Evolutionary conservation across 2,113 vertebrate genomes (phyloP).

Genomic region (Carassius gibelio): DNA sequence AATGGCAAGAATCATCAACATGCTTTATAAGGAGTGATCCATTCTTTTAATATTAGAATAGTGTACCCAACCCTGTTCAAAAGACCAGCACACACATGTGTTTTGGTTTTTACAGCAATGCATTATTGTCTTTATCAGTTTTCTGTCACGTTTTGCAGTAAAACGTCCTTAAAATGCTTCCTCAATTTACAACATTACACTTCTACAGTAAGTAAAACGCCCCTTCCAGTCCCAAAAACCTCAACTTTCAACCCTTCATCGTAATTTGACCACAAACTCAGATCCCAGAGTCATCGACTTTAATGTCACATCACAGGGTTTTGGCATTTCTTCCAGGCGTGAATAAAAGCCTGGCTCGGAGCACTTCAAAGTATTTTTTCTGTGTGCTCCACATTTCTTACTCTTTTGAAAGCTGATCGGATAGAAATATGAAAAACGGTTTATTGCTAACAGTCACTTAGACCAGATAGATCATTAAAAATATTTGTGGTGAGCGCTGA

Average conservation of each 20-base stretch:
- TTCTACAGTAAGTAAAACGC: background rate
- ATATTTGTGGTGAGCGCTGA: conserved; percentile 65
- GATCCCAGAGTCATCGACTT: conserved; percentile 16
- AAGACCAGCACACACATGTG: background rate
- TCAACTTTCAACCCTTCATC: background rate
- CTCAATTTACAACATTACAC: background rate
- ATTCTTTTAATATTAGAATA: background rate
- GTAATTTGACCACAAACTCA: conserved; percentile 13
- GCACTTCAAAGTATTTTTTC: conserved; percentile 8
- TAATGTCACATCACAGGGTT: background rate
- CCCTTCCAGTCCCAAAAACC: background rate
- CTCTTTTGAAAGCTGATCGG: background rate
- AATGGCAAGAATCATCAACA: background rate
- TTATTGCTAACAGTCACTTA: conserved; percentile 3
- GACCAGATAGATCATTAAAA: conserved; percentile 30
- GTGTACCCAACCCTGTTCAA: background rate
- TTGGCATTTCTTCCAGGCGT: conserved; percentile 24
- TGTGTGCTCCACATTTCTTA: conserved; percentile 24
- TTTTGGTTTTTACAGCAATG: background rate
- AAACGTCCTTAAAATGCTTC: background rate
- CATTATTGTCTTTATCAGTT: background rate
- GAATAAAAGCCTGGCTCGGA: conserved; percentile 30
- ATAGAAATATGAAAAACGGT: conserved; percentile 25
- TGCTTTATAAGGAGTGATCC: conserved; percentile 11
- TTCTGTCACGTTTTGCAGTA: background rate